Base-by-base conservation (phyloP, 2,888 invertebrate species). In the Lasioglossum leucozonium region DNA sequence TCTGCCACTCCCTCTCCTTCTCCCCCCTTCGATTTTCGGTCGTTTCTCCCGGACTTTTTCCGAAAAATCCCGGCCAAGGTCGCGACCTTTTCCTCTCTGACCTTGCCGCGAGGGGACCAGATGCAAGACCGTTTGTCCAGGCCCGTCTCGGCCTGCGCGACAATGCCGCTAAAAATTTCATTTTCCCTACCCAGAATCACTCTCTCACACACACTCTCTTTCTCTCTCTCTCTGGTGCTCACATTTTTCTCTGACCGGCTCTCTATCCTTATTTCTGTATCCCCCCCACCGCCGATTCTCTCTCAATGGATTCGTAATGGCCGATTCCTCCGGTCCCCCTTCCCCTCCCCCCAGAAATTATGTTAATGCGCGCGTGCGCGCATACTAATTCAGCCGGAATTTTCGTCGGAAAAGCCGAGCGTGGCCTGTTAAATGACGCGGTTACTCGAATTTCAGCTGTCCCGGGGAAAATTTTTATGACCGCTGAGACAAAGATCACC, bases 331-430 rank as follows among this genome's bases (percentile, higher is more conserved):
- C 90, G 79, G 88, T 90, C 92, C 93, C 93, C n/a, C n/a, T n/a
- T n/a, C n/a, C n/a, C n/a, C n/a, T n/a, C n/a, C n/a, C 93, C 90
- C 69, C 8, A n/a, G 37, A 58, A 89, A 92, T 91, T 93, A 91
- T 88, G 88, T 90, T 89, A 91, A 91, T 91, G 89, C 87, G 84
- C 86, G 91, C 91, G 91, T 90, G 91, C 86, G 90, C 92, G 92
- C 92, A 94, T 94, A 94, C 94, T 95, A 95, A 95, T 94, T 95
- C 94, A 90, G 89, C 91, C 91, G 93, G 93, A 94, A 93, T 95
- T 93, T 93, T 92, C 92, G 47, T 47, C 62, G 93, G 88, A 93
- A 94, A 92, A 83, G 80, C 79, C 79, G 79, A 72, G 76, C 84
- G 79, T 77, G 82, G 77, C 55, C 89, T 88, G 91, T 92, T 93